These are phyloP conservation scores for Tigriopus californicus DNA, from an alignment of 2,888 invertebrate species.

Conservation along the genomic window DNA sequence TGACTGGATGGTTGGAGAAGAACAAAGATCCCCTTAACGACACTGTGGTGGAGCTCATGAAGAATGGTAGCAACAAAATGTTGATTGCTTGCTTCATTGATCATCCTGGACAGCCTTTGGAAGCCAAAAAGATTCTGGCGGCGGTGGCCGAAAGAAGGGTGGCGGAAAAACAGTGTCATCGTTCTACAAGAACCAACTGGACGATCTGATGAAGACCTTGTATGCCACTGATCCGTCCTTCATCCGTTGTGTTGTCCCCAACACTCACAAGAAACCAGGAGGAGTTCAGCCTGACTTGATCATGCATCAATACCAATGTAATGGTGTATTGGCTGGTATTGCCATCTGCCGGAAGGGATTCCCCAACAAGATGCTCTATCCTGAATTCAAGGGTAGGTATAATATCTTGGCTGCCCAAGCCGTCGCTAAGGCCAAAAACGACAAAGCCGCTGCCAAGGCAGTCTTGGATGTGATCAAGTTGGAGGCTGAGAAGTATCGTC, in stretches of 20 bases:
- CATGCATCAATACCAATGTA: constrained; percentile 99
- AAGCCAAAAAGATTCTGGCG: constrained; percentile 38
- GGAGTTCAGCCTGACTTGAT: constrained; percentile 90
- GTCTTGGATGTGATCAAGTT: constrained; percentile 65
- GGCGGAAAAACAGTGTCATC: constrained; percentile 98
- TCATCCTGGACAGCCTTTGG: constrained; percentile 78
- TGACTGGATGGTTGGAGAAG: constrained; percentile 98
- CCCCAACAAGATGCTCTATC: constrained; percentile 38
- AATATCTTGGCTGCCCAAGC: constrained; percentile 94
- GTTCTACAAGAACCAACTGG: constrained; percentile 77
- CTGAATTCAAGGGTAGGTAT: constrained; percentile 55
- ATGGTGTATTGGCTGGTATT: constrained; percentile 94
- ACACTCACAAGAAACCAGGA: constrained; percentile 84
- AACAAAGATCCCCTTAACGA: constrained; percentile 99
- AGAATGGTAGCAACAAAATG: constrained; percentile 71
- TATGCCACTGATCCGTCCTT: constrained; percentile 96
- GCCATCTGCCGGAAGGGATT: constrained; percentile 38
- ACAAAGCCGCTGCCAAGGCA: constrained; percentile 61
- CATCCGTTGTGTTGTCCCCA: constrained; percentile 99
- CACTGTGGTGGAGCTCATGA: constrained; percentile 91
- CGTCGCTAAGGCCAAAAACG: constrained; percentile 47
- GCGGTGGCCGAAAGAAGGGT: constrained; percentile 71
- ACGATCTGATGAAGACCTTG: constrained; percentile 92
- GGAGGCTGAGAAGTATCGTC: constrained; percentile 78
- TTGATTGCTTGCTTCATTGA: constrained; percentile 79